Base-by-base conservation (phyloP, 2,113 vertebrate species). In the Hippocampus guttulatus region DNA sequence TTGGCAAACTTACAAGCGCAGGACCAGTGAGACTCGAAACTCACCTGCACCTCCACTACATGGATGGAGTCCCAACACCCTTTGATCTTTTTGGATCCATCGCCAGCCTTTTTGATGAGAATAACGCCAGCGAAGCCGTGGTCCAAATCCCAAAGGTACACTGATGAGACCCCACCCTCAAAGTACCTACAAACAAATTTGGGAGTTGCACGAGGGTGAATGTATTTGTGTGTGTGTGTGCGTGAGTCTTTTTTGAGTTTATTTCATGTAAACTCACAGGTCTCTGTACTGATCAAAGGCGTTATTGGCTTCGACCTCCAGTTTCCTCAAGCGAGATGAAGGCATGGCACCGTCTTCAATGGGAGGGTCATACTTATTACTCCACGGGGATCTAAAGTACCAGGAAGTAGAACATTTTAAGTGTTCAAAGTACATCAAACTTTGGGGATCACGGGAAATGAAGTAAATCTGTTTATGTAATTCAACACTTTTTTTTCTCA, bases 61-160 rank as follows among this genome's bases (percentile, higher is more conserved):
- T 99, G 97, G 92, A 99, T 99, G 84, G 97, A 99, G 90, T 99
- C 97, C 97, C 97, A 99, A 91, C 97, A 99, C 73, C 97, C 97
- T 84, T 99, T 99, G 89, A 98, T 99, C 92, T 99, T 99, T 93
- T 99, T 99, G 84, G 96, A 98, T 87, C 97, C 97, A 2, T 99
- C 97, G 40, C 97, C 97, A 30, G 97, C 97, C 88, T 99, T 99
- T 91, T 99, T 98, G 82, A 99, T 99, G 84, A 99, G 97, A 92
- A 99, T 99, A 85, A 99, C 97, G 45, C 97, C 97, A 0, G 97
- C 97, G 63, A 99, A 99, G 58, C 97, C 97, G 52, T 99, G 97
- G 90, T 99, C 97, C 92, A 99, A 93, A 90, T 99, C 97, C 97
- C 97, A 99, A 89, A 99, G 96, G 92, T 98, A 99, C 87, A 98